phyloP scores from a whole-genome alignment of 2,888 invertebrate species.

The Drosophila kanekoi region DNA sequence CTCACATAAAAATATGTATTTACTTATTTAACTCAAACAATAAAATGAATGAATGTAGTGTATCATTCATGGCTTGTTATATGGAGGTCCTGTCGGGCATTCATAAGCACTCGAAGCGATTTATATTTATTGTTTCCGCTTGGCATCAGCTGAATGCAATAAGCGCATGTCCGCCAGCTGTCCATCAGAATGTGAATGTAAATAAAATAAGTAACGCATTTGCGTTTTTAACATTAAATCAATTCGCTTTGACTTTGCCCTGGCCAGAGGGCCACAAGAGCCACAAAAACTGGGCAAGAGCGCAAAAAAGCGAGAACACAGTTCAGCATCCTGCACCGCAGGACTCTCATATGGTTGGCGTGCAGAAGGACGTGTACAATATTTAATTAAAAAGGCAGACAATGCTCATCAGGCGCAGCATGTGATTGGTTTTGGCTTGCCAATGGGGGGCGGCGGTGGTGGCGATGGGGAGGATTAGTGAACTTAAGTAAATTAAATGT shows the following conservation, averaged over 20 bases:
- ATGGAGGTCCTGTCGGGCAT: conserved; percentile 15
- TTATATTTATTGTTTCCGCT: conserved; percentile 50
- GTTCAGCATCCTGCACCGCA: conserved; percentile 7
- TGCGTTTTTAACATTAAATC: conserved; percentile 69
- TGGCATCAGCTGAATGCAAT: conserved; percentile 29
- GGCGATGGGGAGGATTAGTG: conserved; percentile 49
- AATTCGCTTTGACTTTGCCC: conserved; percentile 46
- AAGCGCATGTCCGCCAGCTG: conserved; percentile 21
- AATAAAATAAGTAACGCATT: conserved; percentile 52
- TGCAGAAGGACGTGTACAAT: conserved; percentile 20
- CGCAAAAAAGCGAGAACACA: conserved; percentile 3
- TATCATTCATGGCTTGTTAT: conserved; percentile 16
- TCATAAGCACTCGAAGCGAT: conserved; percentile 46
- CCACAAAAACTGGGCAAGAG: conserved; percentile 23
- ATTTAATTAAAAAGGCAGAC: conserved; percentile 67
- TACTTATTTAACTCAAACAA: conserved; percentile 13
- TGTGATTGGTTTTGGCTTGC: conserved; percentile 53
- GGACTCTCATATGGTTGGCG: conserved; percentile 17
- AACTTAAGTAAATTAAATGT: conserved; percentile 72
- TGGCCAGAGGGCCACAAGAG: conserved; percentile 15
- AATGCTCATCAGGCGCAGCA: conserved; percentile 40
- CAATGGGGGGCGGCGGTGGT: not conserved
- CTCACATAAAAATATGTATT: not conserved
- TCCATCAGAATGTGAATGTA: conserved; percentile 46
- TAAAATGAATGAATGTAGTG: conserved; percentile 18